A percentile compares a stretch with the other conserved stretches of the same genome.
These are phyloP conservation scores for Dromaius novaehollandiae DNA, from an alignment of 2,113 vertebrate genomes.

Conservation along the genomic window DNA sequence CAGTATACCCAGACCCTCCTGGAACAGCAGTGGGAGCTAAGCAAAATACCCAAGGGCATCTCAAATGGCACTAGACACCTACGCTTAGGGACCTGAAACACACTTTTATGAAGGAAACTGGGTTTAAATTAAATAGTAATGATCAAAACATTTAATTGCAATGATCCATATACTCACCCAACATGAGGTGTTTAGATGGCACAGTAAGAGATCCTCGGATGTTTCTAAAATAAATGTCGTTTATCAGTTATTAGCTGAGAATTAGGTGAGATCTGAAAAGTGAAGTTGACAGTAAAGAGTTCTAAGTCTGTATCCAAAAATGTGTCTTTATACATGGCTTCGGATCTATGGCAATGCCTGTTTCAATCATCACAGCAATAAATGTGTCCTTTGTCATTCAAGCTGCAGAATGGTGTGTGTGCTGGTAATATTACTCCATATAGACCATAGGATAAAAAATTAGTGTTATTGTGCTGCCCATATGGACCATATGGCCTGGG, in stretches of 20 bases:
- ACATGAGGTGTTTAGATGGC: background rate
- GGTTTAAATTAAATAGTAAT: background rate
- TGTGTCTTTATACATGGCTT: accelerated
- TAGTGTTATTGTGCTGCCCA: accelerated
- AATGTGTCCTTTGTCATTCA: background rate
- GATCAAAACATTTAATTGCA: background rate
- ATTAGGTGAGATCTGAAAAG: background rate
- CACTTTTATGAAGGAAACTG: background rate
- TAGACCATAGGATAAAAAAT: background rate
- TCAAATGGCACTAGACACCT: background rate
- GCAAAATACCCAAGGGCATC: background rate
- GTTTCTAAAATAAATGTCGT: background rate
- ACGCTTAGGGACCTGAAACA: background rate
- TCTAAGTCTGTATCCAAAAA: background rate
- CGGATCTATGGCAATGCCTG: background rate
- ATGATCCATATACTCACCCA: background rate
- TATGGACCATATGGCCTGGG: background rate
- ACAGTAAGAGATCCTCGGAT: background rate
- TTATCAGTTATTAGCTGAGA: background rate
- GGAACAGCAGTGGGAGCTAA: background rate
- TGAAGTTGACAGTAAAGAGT: background rate
- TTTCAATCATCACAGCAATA: background rate
- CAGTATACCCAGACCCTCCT: background rate
- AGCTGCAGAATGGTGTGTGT: background rate
- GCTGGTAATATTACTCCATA: background rate